Evolutionary conservation across 2,888 invertebrate genomes (phyloP), one percentile per base, ranked within the genome.

Genomic region (Arctia plantaginis): DNA sequence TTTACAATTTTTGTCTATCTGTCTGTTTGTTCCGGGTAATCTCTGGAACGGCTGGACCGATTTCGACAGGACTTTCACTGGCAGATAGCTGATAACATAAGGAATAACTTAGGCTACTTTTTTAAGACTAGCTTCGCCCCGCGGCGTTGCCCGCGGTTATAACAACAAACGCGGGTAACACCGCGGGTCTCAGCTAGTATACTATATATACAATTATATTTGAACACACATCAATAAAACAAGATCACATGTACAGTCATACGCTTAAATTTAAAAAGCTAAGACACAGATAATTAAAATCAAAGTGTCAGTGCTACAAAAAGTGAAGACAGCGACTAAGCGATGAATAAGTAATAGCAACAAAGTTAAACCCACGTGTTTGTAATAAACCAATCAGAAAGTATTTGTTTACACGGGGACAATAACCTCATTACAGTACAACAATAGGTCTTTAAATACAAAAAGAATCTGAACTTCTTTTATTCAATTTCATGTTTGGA

Each of bases 391-490:
- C 66, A 72, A 75, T 75, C 77, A 74, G 77, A 82, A 81, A 82
- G 66, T 79, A 73, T 81, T 81, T 78, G 69, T 80, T 69, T 69
- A 76, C 66, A 75, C 20, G 72, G 70, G 79, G 72, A 78, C 78
- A 81, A 80, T 78, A 78, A 83, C 82, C 84, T 80, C 73, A 69
- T 82, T 76, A 66, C 55, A 39, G 39, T 3, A n/a, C 47, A 80
- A 82, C 82, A 85, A 82, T 83, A 78, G 81, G 65, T 65, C 69
- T 75, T 76, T 76, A 51, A 70, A 77, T 78, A 69, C 8, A 71
- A 77, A 81, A 80, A 77, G 70, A 71, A 66, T 59, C 7, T 64
- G 20, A 3, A 27, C 51, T 72, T 62, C 79, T 80, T 76, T 69
- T 77, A 67, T 67, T 66, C 35, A 66, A 79, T 79, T 35, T 77